These are phyloP conservation scores for Meiosimyza decipiens DNA, from an alignment of 2,888 invertebrate species.

Conservation along the genomic window DNA sequence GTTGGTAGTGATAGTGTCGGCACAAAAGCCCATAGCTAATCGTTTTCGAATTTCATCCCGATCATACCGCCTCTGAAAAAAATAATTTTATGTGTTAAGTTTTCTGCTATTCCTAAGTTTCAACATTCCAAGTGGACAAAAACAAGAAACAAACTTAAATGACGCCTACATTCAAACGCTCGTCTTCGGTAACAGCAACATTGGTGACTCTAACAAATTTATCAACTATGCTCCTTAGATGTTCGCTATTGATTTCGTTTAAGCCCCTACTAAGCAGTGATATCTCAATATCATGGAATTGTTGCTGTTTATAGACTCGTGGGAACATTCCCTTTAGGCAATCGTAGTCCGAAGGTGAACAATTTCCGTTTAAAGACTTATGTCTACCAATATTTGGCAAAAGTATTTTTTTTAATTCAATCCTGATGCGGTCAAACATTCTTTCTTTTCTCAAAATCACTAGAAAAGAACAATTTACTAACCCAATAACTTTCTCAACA, in stretches of 20 bases:
- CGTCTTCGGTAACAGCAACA: conserved; percentile 66
- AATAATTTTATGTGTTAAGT: no score
- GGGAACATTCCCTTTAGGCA: conserved; percentile 50
- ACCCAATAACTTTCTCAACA: no score
- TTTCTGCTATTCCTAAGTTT: no score
- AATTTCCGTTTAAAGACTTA: no score
- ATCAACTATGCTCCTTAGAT: conserved; percentile 70
- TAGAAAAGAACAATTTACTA: no score
- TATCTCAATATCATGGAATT: conserved; percentile 48
- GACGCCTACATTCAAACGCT: conserved; percentile 50
- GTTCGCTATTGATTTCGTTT: conserved; percentile 60
- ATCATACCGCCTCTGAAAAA: conserved; percentile 85
- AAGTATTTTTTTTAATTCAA: no score
- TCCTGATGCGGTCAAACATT: no score
- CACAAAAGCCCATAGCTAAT: conserved; percentile 87
- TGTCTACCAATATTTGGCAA: no score
- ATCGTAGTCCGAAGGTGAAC: no score
- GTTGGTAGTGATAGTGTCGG: conserved; percentile 71
- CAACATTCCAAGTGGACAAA: not conserved
- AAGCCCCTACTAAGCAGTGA: conserved; percentile 46
- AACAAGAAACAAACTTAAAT: no score
- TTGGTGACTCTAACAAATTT: conserved; percentile 71
- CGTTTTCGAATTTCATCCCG: conserved; percentile 90
- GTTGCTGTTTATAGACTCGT: conserved; percentile 50
- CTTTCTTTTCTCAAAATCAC: no score